Base-by-base conservation (phyloP, 2,888 invertebrate species). In the Leucoma salicis region DNA sequence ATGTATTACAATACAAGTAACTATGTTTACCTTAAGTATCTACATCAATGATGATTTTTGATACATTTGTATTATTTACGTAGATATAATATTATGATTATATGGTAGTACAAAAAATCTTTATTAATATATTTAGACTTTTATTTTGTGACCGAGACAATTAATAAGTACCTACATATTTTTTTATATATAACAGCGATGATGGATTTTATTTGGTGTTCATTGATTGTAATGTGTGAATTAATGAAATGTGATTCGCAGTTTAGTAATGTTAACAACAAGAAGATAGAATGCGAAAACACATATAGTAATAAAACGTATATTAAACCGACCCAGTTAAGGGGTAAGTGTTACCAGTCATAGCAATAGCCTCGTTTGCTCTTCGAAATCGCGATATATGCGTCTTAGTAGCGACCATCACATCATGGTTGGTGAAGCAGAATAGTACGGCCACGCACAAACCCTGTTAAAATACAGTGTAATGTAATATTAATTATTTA, bases 391-490 rank as follows among this genome's bases (percentile, higher is more conserved):
- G 84, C 33, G 88, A 75, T 2, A 91, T 41, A 27, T 87, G 77
- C 0, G 81, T 77, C 41, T 84, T 84, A 13, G 90, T 67, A 2
- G 91, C 91, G 35, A 86, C 82, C 39, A 90, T 82, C 8, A 95
- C 95, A 72, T 95, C 95, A 50, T 94, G 93, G 76, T 95, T 95
- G 54, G 93, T 94, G 82, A 95, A 95, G 68, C 94, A 94, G 68
- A 94, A 94, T 4, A 95, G 82, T 35, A 93, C 89, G 0, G 94
- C 91, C 3, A 95, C 93, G 63, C 93, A 94, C 18, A 93, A 78
- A 16, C 95, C 95, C 93, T 94, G 62, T 10, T 39, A 11, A 31
- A 15, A 32, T 27, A 27, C 16, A 21, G 8, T 21, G 8, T 21
- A 21, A 21, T 8, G 6, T 5, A 3, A 21, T 21, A 8, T 21